Percentiles rank a stretch among this genome's conserved stretches.
Conservation (phyloP, 2,797 vertebrate genomes). For the Kryptopterus vitreolus region DNA sequence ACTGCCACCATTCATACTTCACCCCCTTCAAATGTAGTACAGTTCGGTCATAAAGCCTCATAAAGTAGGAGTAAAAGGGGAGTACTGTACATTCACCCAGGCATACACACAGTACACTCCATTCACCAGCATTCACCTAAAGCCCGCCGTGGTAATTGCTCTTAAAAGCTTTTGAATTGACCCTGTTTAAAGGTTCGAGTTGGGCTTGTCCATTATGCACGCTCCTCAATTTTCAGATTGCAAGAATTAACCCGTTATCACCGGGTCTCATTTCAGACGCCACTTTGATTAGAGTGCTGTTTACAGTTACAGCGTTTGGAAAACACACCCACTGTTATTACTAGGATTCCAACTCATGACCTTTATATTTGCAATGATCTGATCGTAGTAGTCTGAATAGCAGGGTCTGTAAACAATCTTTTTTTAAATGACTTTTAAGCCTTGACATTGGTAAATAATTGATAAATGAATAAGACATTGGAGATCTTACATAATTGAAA, state of each 20-base stretch:
- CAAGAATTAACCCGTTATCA: neutral
- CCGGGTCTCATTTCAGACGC: conserved; percentile 15
- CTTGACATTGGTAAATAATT: no score
- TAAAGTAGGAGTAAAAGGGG: conserved; percentile 14
- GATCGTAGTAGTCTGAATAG: no score
- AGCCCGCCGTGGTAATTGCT: conserved; percentile 65
- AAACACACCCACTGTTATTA: no score
- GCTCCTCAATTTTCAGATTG: conserved; percentile 20
- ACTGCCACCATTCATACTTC: conserved; percentile 28
- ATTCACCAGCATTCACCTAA: conserved; percentile 44
- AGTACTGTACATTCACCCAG: conserved; percentile 63
- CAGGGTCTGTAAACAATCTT: no score
- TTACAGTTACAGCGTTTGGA: no score
- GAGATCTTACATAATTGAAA: no score
- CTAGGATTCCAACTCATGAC: no score
- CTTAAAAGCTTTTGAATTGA: conserved; percentile 36
- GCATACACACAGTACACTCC: conserved; percentile 65
- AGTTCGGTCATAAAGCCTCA: neutral
- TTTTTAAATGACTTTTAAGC: no score
- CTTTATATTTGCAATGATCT: no score
- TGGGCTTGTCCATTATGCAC: conserved; percentile 9
- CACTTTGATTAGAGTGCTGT: neutral
- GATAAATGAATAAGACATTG: no score
- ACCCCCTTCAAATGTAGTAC: conserved; percentile 26
- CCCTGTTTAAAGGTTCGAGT: conserved; percentile 3